Base-by-base conservation (phyloP, 2,888 invertebrate genomes). In the Caenorhabditis japonica region DNA sequence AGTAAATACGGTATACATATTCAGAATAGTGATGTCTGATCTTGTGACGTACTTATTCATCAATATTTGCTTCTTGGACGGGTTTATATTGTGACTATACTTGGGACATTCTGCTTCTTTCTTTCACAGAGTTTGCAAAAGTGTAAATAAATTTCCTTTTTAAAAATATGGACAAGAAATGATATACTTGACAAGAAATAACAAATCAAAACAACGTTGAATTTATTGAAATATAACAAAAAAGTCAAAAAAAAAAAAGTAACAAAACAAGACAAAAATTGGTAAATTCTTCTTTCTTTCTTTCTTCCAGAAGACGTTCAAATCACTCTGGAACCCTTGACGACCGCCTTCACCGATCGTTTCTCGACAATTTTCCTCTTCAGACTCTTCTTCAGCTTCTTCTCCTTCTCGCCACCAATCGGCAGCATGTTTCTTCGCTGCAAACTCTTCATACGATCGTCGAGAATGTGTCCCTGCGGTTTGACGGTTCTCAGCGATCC, bases 401-500 rank as follows among this genome's bases (percentile, higher is more conserved):
- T 74, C 7, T 43, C 44, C 43, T 64, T 62, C 7, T 52, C 41
- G 46, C 80, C 80, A 15, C 72, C 79, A 23, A 80, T 78, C 30
- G 80, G 77, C 13, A 80, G 62, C 39, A 80, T 76, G 19, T 80
- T 80, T 55, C 80, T 43, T 58, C 75, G 52, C 56, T 78, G 80
- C 55, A 80, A 23, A 49, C 76, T 76, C 66, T 80, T 80, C 69
- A 78, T 62, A 17, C 80, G 62, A 58, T 80, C 80, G 2, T 64
- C 56, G 15, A 80, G 43, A 1, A 80, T 56, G 59, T 71, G 76
- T 69, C 80, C 80, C 43, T 80, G 80, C 10, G 76, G 75, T 30
- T 76, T 76, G 55, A 80, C 38, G 46, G 69, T 53, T 4, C 80
- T 61, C 7, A 80, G 49, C 13, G 30, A 52, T 12, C 69, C 76